phyloP scores from a whole-genome alignment of 1,140 invertebrate species.

The Procambarus virginalis region DNA sequence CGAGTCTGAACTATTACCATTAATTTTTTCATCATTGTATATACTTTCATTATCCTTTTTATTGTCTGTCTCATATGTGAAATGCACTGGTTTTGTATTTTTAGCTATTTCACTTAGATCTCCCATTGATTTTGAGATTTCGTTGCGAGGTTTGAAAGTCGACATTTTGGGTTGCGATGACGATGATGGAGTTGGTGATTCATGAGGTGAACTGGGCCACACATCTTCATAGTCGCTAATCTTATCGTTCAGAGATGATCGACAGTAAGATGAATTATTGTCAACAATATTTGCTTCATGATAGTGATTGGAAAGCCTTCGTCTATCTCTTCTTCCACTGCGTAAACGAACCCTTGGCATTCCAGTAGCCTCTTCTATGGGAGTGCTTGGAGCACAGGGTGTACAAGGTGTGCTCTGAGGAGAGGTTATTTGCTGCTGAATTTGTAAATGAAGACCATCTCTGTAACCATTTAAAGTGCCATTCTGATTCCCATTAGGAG shows the following conservation, averaged over 20 bases:
- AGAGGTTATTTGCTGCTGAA: conserved; percentile 67
- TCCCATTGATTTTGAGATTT: conserved; percentile 68
- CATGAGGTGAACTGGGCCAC: conserved; percentile 83
- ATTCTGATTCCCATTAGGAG: conserved; percentile 21
- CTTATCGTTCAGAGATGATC: conserved; percentile 91
- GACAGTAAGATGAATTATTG: conserved; percentile 86
- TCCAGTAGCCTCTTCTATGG: conserved; percentile 48
- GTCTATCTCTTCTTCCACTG: conserved; percentile 48
- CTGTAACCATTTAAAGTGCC: conserved; percentile 45
- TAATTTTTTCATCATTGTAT: conserved; percentile 17
- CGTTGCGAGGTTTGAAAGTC: conserved; percentile 65
- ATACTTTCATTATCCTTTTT: conserved; percentile 47
- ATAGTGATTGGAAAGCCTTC: conserved; percentile 78
- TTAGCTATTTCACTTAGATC: conserved; percentile 66
- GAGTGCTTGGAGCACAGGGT: conserved; percentile 68
- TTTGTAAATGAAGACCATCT: conserved; percentile 61
- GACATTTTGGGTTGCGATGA: conserved; percentile 46
- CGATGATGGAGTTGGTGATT: conserved; percentile 73
- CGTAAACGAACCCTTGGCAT: conserved; percentile 36
- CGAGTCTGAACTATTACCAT: conserved; percentile 55
- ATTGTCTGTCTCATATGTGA: conserved; percentile 58
- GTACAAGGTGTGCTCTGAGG: conserved; percentile 72
- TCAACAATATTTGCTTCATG: conserved; percentile 89
- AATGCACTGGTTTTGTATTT: conserved; percentile 43
- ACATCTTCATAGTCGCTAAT: conserved; percentile 96